A percentile compares a stretch with the other conserved stretches of the same genome.
Evolutionary conservation across 2,113 vertebrate species (phyloP).

Genomic region (Rousettus leschenaultii): DNA sequence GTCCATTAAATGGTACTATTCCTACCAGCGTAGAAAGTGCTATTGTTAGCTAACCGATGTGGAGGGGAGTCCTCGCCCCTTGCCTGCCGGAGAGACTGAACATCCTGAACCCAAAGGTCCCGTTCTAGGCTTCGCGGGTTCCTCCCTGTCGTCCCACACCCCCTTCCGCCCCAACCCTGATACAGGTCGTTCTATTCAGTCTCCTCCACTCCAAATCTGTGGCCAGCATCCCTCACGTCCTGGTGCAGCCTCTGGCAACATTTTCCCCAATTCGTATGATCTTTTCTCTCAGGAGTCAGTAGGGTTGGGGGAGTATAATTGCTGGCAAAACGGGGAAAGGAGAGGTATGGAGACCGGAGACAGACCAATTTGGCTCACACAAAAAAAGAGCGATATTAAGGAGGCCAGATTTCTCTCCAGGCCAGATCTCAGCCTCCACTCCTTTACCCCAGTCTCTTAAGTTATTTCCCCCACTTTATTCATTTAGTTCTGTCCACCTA

Average conservation of each 20-base stretch:
- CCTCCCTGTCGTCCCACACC: neutral
- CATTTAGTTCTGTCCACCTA: neutral
- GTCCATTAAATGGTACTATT: conserved; percentile 43
- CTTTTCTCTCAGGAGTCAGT: neutral
- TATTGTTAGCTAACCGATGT: neutral
- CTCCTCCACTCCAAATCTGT: neutral
- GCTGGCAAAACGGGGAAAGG: neutral
- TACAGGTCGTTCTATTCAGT: neutral
- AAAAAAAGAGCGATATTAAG: neutral
- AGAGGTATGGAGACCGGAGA: neutral
- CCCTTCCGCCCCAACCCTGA: too few species aligned
- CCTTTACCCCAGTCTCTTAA: neutral
- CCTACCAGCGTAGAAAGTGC: neutral
- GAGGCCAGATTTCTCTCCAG: neutral
- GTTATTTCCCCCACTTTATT: neutral
- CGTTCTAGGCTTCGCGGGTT: neutral
- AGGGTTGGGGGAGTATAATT: neutral
- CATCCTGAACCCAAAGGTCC: neutral
- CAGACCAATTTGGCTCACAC: neutral
- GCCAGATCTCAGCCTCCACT: too few species aligned
- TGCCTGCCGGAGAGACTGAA: neutral
- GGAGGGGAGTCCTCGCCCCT: neutral
- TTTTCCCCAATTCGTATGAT: neutral
- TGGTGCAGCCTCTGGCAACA: neutral
- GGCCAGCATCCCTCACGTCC: neutral